Conservation (phyloP, 2,888 invertebrate genomes). For the Philaethria dido region DNA sequence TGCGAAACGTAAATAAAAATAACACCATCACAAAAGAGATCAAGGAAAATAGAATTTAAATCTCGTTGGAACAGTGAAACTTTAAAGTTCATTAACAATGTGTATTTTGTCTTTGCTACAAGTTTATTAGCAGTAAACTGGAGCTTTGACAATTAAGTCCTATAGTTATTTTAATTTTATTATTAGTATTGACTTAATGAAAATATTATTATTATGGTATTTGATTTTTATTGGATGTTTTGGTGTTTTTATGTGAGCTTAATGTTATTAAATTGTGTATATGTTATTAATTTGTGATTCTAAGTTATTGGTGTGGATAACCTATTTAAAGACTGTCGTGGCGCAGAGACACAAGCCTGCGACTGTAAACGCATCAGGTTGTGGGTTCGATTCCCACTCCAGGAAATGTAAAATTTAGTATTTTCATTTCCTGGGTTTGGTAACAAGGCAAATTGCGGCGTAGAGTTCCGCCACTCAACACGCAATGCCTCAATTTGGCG, state of each 20-base stretch:
- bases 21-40: slow-evolving; percentile 13
- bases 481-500: no score
- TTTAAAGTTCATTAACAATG: slow-evolving; percentile 22
- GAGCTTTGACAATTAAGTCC: slow-evolving; percentile 19
- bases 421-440: no score
- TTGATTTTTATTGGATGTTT: neutral
- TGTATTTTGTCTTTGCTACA: slow-evolving; percentile 13
- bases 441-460: no score
- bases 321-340: no score
- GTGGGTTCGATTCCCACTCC: no score
- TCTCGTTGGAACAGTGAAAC: slow-evolving; percentile 12
- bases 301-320: no score
- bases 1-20: slow-evolving; percentile 31
- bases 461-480: no score
- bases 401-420: no score
- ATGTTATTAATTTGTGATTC: no score
- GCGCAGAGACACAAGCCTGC: no score
- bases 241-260: neutral
- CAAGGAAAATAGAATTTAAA: slow-evolving; percentile 15
- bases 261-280: no score
- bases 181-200: neutral
- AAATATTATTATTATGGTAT: neutral
- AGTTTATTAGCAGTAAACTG: slow-evolving; percentile 12
- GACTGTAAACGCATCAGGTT: no score
- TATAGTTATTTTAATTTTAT: slow-evolving; percentile 16